Conservation (phyloP, 2,797 vertebrate genomes). For the Phylloscopus collybita region DNA sequence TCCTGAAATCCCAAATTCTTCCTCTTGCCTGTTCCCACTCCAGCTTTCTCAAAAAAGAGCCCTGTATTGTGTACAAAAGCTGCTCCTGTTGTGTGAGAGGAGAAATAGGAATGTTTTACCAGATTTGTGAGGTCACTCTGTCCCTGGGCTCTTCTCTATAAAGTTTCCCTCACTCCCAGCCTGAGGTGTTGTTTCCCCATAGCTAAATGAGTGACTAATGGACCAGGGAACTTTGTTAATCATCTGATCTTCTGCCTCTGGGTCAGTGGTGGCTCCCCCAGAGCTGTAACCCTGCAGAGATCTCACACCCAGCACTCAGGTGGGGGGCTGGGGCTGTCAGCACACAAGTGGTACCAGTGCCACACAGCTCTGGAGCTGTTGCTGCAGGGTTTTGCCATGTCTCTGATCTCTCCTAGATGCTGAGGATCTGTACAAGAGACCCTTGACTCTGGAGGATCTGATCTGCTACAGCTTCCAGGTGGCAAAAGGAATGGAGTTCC, state of each 20-base stretch:
- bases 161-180: constrained; percentile 55
- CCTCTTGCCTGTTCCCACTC: neutral
- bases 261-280: neutral
- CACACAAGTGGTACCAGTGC: neutral
- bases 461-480: constrained; percentile 97
- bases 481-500: constrained; percentile 95
- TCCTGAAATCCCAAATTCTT: neutral
- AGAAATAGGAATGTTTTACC: neutral
- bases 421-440: constrained; percentile 90
- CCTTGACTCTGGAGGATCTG: constrained; percentile 91
- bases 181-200: neutral
- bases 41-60: neutral
- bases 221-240: neutral
- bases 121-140: neutral
- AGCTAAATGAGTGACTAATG: neutral
- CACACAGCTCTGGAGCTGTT: neutral
- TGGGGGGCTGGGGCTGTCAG: neutral
- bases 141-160: neutral
- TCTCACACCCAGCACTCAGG: neutral
- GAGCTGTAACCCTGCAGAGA: neutral
- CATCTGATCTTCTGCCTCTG: neutral
- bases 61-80: neutral
- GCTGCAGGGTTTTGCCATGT: neutral
- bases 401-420: constrained; percentile 81
- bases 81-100: neutral